These are phyloP conservation scores for Vannuccia rotundouncinata DNA, from an alignment of 2,888 invertebrate genomes.

Conservation along the genomic window DNA sequence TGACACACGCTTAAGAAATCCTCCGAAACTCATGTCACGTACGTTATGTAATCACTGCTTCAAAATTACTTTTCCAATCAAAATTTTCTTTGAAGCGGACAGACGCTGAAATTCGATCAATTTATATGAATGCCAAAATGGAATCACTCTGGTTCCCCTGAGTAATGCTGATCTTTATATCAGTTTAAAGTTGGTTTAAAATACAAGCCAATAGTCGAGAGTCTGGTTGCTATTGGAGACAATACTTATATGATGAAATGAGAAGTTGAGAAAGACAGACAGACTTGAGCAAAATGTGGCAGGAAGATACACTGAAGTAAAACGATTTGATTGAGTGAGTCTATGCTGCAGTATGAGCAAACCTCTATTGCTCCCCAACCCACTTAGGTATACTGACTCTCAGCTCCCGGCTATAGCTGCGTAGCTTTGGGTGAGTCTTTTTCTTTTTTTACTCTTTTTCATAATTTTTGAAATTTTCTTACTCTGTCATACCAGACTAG, in stretches of 20 bases:
- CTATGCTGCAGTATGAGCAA: no score
- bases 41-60: neutral
- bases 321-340: neutral
- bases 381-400: no score
- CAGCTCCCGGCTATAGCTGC: no score
- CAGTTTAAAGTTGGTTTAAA: neutral
- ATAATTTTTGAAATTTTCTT: no score
- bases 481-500: no score
- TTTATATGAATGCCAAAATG: neutral
- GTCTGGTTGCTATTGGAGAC: neutral
- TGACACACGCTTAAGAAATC: slow-evolving; percentile 1
- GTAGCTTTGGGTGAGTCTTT: no score
- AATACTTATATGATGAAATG: neutral
- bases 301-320: neutral
- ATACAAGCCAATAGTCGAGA: neutral
- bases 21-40: neutral
- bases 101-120: neutral
- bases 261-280: neutral
- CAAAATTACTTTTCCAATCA: no score
- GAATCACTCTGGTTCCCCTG: no score
- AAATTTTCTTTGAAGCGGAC: neutral
- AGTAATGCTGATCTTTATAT: no score
- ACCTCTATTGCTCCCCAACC: no score
- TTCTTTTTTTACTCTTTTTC: no score
- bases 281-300: neutral